A percentile compares a stretch with the other conserved stretches of the same genome.
phyloP scores from a whole-genome alignment of 2,888 invertebrate species.

The Pachymerium ferrugineum region DNA sequence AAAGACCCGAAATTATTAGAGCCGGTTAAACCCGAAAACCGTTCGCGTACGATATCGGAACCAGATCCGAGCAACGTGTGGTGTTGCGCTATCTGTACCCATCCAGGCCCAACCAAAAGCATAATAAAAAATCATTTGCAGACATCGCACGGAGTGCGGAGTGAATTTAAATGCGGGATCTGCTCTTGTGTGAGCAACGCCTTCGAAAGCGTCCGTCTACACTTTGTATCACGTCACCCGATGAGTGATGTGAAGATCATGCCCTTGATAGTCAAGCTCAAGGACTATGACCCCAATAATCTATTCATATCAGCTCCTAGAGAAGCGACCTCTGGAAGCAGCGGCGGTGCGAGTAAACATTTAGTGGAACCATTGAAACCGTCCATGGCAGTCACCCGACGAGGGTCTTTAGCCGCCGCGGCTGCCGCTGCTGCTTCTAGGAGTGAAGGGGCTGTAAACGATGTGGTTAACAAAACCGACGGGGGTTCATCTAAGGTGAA shows the following conservation, averaged over 20 bases:
- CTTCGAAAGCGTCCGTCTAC: conserved; percentile 28
- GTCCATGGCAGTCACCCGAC: not conserved
- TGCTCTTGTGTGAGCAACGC: conserved; percentile 52
- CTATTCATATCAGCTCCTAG: not conserved
- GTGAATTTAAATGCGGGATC: conserved; percentile 65
- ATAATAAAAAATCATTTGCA: conserved; percentile 32
- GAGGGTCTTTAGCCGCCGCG: not conserved
- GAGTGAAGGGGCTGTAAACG: not conserved
- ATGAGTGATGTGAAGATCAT: conserved; percentile 27
- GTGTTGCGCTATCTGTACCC: conserved; percentile 30
- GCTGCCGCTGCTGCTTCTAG: not conserved
- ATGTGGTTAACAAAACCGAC: not conserved
- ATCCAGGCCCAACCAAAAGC: conserved; percentile 23
- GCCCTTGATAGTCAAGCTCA: conserved; percentile 28
- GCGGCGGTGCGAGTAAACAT: not conserved
- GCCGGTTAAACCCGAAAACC: not conserved
- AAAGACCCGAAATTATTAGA: not conserved
- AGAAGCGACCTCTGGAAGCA: not conserved
- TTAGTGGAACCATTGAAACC: not conserved
- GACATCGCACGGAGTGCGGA: conserved; percentile 49
- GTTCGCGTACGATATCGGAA: not conserved
- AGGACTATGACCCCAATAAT: conserved; percentile 28
- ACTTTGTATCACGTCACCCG: conserved; percentile 29
- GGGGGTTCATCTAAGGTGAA: not conserved
- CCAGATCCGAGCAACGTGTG: not conserved